Percentiles rank a stretch among this genome's conserved stretches.
Evolutionary conservation across 2,113 vertebrate species (phyloP).

Genomic region (Aptenodytes forsteri): DNA sequence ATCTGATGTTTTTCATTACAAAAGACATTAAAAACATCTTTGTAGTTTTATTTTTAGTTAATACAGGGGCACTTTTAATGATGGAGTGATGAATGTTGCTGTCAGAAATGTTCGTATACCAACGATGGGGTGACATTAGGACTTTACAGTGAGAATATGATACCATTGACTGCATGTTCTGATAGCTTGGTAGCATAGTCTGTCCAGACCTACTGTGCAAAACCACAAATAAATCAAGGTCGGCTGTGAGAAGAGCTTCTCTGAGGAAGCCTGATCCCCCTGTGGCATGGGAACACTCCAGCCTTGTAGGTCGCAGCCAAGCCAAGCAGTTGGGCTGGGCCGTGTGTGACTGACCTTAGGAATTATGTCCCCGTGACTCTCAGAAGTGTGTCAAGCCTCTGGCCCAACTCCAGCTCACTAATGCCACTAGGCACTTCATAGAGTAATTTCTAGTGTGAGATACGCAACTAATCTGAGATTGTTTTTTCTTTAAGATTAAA

Average conservation of each 20-base stretch:
- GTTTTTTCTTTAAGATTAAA: neutral
- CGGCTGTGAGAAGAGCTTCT: neutral
- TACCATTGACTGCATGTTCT: neutral
- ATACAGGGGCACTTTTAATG: neutral
- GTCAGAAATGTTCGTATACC: neutral
- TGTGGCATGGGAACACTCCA: neutral
- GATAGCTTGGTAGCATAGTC: neutral
- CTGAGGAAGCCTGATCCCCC: neutral
- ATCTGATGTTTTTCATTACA: neutral
- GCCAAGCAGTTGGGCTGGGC: neutral
- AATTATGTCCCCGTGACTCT: neutral
- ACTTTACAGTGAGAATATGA: neutral
- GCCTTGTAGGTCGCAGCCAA: neutral
- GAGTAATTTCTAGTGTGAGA: neutral
- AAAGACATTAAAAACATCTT: neutral
- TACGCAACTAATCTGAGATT: neutral
- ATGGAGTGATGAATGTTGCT: neutral
- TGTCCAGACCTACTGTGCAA: neutral
- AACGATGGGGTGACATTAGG: neutral
- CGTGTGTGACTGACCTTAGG: neutral
- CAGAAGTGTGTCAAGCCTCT: neutral
- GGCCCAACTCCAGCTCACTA: neutral
- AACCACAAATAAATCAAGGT: neutral
- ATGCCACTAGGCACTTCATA: neutral
- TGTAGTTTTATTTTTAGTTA: neutral